Percentiles rank a stretch among this genome's conserved stretches.
These are phyloP conservation scores for Sanderia malayensis DNA, from an alignment of 30 jellyfish, hydroid and myxozoan genomes.

Conservation along the genomic window DNA sequence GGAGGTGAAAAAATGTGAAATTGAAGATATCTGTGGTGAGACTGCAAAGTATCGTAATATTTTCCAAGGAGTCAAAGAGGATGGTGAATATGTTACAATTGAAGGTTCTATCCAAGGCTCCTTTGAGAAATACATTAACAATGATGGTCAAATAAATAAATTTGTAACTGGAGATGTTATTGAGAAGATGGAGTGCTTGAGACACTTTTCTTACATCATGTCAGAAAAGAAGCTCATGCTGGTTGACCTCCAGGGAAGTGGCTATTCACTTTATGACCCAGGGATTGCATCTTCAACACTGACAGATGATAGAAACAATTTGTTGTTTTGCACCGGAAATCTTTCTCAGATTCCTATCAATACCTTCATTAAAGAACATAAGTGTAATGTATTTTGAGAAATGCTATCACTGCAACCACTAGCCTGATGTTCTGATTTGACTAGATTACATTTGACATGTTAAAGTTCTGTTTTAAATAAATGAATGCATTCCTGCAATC, in stretches of 20 bases:
- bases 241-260: not conserved
- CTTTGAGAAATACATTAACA: constrained; percentile 1
- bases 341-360: not conserved
- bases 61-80: no score
- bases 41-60: not conserved
- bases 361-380: not conserved
- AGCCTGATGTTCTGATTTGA: not conserved
- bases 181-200: no score
- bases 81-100: not conserved
- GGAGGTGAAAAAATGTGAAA: not conserved
- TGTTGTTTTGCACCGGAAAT: not conserved
- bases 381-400: not conserved
- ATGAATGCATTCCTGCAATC: no score
- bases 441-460: not conserved
- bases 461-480: constrained; percentile 1
- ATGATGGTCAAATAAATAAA: no score
- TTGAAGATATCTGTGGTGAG: not conserved
- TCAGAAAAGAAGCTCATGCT: not conserved
- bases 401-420: not conserved
- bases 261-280: no score
- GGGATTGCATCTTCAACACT: no score
- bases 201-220: not conserved
- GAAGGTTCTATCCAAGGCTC: not conserved
- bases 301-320: no score
- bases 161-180: no score